Evolutionary conservation across 2,113 vertebrate species (phyloP), one percentile per base, ranked within the genome.

Genomic region (Bambusicola thoracicus): DNA sequence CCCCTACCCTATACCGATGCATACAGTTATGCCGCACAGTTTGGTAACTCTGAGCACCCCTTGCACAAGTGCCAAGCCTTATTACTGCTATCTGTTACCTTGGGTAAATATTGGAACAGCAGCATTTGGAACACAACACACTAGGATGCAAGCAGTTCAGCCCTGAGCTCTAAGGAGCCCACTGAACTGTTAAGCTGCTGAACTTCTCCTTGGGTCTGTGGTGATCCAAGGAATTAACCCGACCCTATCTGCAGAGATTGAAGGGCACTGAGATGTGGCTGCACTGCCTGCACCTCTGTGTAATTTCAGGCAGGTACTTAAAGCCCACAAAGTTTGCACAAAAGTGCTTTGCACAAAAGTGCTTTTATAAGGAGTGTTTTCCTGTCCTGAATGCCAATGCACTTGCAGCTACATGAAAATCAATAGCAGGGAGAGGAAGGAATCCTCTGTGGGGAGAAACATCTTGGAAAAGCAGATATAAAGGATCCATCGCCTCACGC

Each of bases 51-150:
- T 3, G 32, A 19, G 25, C 5, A 1, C 19, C 43, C 48, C 22
- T 74, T 65, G 51, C 41, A 6, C 6, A 80, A 68, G 13, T 74
- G 65, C 43, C 53, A 44, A 84, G 40, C 15, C 75, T 85, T n/a
- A 34, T 61, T 49, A 10, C 43, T 61, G 0, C 34, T 51, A 8
- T 46, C 75, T 69, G 70, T 83, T 70, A 70, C 68, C 51, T 51
- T 59, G 87, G 65, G 63, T 70, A 78, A 77, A 81, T 85, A 92
- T 70, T 89, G 76, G 85, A 81, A 49, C 63, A 89, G 53, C 55
- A 58, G 68, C 56, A 32, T 36, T 46, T 67, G 66, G 67, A 91
- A 36, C 63, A 80, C 75, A 74, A 6, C 2, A 11, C 55, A 30
- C 63, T 0, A 0, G 78, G 78, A 46, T 68, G 46, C 38, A 85